phyloP scores from a whole-genome alignment of 2,888 invertebrate genomes.

The Brenthis ino region DNA sequence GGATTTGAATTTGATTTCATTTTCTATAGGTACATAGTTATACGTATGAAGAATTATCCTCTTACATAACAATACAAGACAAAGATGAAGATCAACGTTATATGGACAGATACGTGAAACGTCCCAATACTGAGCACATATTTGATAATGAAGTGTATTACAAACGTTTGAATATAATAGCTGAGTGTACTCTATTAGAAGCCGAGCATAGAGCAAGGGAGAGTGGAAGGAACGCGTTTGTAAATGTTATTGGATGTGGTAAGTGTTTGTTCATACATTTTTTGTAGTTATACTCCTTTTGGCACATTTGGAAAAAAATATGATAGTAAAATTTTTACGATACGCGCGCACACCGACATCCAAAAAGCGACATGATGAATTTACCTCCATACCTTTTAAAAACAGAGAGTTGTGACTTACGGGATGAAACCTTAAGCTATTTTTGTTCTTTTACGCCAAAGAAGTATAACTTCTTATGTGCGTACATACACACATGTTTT shows the following conservation, averaged over 20 bases:
- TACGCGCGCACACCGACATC: too few species aligned
- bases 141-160: constrained; percentile 56
- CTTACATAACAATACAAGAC: constrained; percentile 45
- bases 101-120: constrained; percentile 47
- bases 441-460: too few species aligned
- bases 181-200: constrained; percentile 83
- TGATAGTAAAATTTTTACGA: too few species aligned
- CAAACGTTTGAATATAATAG: constrained; percentile 72
- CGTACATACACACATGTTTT: too few species aligned
- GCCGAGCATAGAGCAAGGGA: constrained; percentile 77
- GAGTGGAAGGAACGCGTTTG: constrained; percentile 73
- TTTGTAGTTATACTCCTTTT: too few species aligned
- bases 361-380: too few species aligned
- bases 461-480: too few species aligned
- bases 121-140: constrained; percentile 37
- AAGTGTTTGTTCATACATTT: constrained; percentile 33
- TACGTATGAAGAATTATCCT: constrained; percentile 47
- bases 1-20: not conserved
- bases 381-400: too few species aligned
- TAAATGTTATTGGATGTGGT: constrained; percentile 85
- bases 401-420: too few species aligned
- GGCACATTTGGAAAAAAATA: too few species aligned
- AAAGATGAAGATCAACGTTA: constrained; percentile 45
- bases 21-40: constrained; percentile 49
- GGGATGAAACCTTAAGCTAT: too few species aligned